These are phyloP conservation scores for Loripinus fragilis DNA, from an alignment of 2,888 invertebrate genomes.

Conservation along the genomic window DNA sequence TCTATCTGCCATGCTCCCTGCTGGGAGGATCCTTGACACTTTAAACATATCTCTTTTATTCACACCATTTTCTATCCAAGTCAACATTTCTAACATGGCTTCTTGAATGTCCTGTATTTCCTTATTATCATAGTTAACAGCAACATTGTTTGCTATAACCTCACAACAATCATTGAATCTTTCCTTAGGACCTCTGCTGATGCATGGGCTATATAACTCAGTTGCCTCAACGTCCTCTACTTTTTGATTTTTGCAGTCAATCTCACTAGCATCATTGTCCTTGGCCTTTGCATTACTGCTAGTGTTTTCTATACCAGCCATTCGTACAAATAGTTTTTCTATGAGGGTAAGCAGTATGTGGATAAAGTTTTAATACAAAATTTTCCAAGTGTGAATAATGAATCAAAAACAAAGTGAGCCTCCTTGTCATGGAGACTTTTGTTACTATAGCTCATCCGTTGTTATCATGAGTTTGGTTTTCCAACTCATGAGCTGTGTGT, in stretches of 20 bases:
- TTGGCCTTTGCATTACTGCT: not conserved
- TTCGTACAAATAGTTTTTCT: not conserved
- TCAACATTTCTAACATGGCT: not conserved
- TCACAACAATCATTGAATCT: not conserved
- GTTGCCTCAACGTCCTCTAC: not conserved
- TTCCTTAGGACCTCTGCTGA: not conserved
- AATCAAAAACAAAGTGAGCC: not conserved
- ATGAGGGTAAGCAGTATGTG: not conserved
- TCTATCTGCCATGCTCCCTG: not conserved
- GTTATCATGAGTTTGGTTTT: too few species aligned
- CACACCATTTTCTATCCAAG: not conserved
- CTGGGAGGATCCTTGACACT: not conserved
- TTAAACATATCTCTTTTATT: not conserved
- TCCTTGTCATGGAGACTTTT: too few species aligned
- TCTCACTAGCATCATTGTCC: not conserved
- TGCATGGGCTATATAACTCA: not conserved
- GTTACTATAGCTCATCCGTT: too few species aligned
- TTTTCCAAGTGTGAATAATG: not conserved
- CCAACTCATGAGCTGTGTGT: too few species aligned
- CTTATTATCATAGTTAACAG: not conserved
- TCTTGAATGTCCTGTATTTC: not conserved
- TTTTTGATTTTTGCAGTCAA: not conserved
- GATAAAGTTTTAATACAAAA: not conserved
- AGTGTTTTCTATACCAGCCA: not conserved
- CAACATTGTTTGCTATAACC: not conserved